These are phyloP conservation scores for Pipra filicauda DNA, from an alignment of 2,113 vertebrate genomes.

Conservation along the genomic window DNA sequence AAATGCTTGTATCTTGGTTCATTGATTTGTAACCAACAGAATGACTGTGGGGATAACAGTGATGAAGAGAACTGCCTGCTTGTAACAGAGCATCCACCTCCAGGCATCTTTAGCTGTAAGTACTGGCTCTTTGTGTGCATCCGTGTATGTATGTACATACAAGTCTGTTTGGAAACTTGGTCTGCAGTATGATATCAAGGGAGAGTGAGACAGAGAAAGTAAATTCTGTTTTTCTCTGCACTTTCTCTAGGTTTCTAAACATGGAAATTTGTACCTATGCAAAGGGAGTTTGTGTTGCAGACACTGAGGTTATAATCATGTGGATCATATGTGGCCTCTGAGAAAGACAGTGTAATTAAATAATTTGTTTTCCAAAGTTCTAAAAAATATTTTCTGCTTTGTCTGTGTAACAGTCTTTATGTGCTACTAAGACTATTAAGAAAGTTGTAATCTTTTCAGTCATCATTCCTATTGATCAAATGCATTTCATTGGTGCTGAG, in stretches of 20 bases:
- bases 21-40: slow-evolving; percentile 95
- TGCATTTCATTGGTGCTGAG: neutral
- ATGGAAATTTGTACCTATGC: neutral
- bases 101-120: slow-evolving; percentile 94
- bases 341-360: neutral
- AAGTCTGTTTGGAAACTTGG: neutral
- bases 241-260: neutral
- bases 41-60: slow-evolving; percentile 97
- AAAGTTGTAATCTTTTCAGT: neutral
- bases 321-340: neutral
- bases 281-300: neutral
- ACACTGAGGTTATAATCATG: neutral
- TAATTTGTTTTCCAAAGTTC: neutral
- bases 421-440: neutral
- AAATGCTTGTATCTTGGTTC: slow-evolving; percentile 94
- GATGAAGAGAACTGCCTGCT: slow-evolving; percentile 95
- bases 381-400: neutral
- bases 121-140: slow-evolving; percentile 28
- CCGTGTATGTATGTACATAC: neutral
- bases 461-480: neutral
- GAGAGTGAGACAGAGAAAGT: neutral
- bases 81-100: slow-evolving; percentile 93
- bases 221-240: neutral
- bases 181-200: neutral
- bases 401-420: neutral